Evolutionary conservation across 2,113 vertebrate genomes (phyloP).

Genomic region (Apodemus sylvaticus): DNA sequence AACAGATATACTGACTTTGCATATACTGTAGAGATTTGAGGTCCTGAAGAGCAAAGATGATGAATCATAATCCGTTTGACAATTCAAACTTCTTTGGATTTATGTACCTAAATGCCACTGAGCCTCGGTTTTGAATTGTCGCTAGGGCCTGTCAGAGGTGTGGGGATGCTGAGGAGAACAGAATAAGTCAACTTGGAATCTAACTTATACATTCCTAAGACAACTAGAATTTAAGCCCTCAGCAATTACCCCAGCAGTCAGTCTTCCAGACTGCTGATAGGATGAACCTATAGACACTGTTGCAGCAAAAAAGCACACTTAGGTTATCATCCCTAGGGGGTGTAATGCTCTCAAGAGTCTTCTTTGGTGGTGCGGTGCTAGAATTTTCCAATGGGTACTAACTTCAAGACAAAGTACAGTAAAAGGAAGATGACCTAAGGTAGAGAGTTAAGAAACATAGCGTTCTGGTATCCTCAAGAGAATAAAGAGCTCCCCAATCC

Average conservation of each 20-base stretch:
- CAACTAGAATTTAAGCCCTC: background rate
- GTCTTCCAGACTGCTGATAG: background rate
- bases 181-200: background rate
- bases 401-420: background rate
- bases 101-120: background rate
- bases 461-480: background rate
- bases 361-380: background rate
- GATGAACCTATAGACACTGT: background rate
- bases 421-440: background rate
- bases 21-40: background rate
- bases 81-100: conserved; percentile 45
- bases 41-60: background rate
- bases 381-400: background rate
- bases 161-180: background rate
- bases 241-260: background rate
- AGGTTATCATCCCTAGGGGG: too few species aligned
- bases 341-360: background rate
- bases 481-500: background rate
- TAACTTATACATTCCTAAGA: background rate
- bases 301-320: background rate
- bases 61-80: background rate
- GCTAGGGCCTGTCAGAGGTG: background rate
- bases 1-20: conserved; percentile 18
- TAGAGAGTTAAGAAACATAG: background rate
- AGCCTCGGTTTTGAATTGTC: conserved; percentile 33